Percentiles rank a stretch among this genome's conserved stretches.
Evolutionary conservation across 2,888 invertebrate genomes (phyloP).

Genomic region (Brachyptera putata): DNA sequence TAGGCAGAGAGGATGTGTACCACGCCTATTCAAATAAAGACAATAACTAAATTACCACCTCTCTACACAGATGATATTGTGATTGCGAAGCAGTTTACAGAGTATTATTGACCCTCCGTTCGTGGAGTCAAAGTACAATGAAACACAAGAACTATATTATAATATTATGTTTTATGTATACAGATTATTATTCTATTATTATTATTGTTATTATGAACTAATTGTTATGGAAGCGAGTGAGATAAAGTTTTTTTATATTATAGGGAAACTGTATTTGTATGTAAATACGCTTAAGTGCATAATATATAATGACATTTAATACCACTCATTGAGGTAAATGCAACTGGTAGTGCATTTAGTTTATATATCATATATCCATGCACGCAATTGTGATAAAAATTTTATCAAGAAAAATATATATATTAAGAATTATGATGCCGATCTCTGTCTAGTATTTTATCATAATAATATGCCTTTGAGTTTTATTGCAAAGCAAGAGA

Average conservation of each 20-base stretch:
- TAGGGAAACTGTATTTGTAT: not conserved
- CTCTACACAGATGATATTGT: not conserved
- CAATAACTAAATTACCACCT: no score
- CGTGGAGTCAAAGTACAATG: no score
- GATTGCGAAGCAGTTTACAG: not conserved
- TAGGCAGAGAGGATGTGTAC: no score
- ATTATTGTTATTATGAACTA: constrained; percentile 1
- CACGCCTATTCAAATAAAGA: no score
- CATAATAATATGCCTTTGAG: constrained; percentile 3
- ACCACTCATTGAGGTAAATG: not conserved
- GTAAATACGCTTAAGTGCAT: not conserved
- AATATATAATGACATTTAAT: not conserved
- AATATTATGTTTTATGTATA: not conserved
- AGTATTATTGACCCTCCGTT: constrained; percentile 3
- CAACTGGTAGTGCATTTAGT: not conserved
- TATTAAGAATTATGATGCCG: no score
- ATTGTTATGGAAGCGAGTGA: constrained; percentile 14
- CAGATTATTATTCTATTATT: not conserved
- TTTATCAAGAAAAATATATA: not conserved
- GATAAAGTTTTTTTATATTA: not conserved
- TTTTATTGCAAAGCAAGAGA: not conserved
- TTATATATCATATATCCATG: not conserved
- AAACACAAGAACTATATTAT: no score
- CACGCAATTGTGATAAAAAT: not conserved
- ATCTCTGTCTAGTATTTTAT: not conserved